phyloP scores from a whole-genome alignment of 2,113 vertebrate species.

The Siniperca chuatsi region DNA sequence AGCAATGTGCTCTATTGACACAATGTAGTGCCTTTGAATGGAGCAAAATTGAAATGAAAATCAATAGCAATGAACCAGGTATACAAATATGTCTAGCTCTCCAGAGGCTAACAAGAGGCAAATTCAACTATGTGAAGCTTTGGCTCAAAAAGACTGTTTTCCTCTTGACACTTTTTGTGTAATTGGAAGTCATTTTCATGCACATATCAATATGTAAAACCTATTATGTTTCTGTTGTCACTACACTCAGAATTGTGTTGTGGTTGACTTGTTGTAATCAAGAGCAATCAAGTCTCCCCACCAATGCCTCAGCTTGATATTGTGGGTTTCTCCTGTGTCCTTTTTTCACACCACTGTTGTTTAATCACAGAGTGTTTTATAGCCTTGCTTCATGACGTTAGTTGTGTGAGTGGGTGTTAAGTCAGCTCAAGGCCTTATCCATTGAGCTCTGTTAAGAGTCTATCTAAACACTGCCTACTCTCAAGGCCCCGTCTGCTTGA shows the following conservation, averaged over 20 bases:
- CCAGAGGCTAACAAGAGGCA: slow-evolving; percentile 3
- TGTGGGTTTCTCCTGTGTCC: slow-evolving; percentile 9
- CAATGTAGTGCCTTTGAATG: slow-evolving; percentile 24
- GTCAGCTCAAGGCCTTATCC: slow-evolving; percentile 67
- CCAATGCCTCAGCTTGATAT: background rate
- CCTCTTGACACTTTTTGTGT: background rate
- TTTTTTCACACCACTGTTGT: slow-evolving; percentile 41
- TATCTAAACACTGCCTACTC: slow-evolving; percentile 54
- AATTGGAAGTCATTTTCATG: slow-evolving; percentile 22
- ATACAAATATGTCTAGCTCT: slow-evolving; percentile 18
- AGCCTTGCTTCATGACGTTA: slow-evolving; percentile 35
- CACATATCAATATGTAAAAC: slow-evolving; percentile 7
- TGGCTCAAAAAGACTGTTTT: background rate
- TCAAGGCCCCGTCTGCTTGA: slow-evolving; percentile 56
- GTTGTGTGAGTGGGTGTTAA: slow-evolving; percentile 59
- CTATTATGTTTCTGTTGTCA: background rate
- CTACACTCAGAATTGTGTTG: background rate
- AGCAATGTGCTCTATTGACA: slow-evolving; percentile 50
- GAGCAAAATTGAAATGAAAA: slow-evolving; percentile 64
- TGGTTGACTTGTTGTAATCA: slow-evolving; percentile 5
- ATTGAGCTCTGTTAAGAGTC: slow-evolving; percentile 59
- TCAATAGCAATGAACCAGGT: slow-evolving; percentile 53
- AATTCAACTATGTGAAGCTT: background rate
- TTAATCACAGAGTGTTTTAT: slow-evolving; percentile 62
- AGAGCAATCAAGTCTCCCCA: slow-evolving; percentile 1